Percentiles rank a stretch among this genome's conserved stretches.
phyloP scores from a whole-genome alignment of 2,888 invertebrate species.

The Rapana venosa region DNA sequence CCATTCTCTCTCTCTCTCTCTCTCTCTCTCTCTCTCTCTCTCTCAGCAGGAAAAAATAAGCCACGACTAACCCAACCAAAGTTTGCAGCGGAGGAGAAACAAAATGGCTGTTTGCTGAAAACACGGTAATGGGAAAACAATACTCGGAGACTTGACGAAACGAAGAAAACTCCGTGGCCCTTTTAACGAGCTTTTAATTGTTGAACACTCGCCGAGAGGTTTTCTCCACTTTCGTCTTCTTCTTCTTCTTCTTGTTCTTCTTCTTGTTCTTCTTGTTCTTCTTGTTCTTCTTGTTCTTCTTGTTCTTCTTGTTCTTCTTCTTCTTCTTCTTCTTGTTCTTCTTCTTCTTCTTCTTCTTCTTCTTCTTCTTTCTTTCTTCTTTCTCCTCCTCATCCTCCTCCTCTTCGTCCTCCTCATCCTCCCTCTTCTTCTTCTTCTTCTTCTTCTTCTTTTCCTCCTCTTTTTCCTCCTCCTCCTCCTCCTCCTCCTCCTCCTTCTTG shows the following conservation, averaged over 20 bases:
- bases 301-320: neutral
- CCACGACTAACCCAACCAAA: no score
- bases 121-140: no score
- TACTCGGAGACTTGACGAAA: no score
- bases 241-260: neutral
- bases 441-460: slow-evolving; percentile 21
- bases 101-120: neutral
- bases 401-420: no score
- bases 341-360: neutral
- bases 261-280: neutral
- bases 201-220: no score
- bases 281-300: neutral
- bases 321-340: neutral
- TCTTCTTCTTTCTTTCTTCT: neutral
- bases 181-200: no score
- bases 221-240: neutral
- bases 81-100: neutral
- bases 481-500: neutral
- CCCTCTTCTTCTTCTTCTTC: neutral
- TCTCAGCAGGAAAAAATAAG: neutral
- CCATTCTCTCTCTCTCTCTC: no score
- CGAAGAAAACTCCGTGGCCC: no score
- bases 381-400: neutral
- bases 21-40: neutral
- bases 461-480: neutral